Base-by-base conservation (phyloP, 2,797 vertebrate genomes). In the Hippocampus kuda region DNA sequence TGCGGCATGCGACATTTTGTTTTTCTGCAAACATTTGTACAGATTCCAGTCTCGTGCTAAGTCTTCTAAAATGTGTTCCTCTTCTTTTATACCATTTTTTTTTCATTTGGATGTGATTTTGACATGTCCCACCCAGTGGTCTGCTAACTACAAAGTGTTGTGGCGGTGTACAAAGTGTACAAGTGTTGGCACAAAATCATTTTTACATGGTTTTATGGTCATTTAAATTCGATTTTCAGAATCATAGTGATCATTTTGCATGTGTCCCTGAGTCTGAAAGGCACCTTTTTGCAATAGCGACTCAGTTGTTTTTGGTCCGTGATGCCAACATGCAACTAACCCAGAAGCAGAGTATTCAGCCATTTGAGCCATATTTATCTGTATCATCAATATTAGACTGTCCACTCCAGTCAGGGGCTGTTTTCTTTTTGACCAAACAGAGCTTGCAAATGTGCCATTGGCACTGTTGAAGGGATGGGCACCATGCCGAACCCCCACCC, bases 391-490 rank as follows among this genome's bases (percentile, higher is more conserved):
- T 68, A 72, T 72, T 68, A 78, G 64, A 75, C 70, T 68, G 71
- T 66, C 67, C n/a, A 66, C 26, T 27, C 13, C 72, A 65, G 75
- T 72, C 75, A 57, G 77, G 70, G 72, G 76, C 78, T 30, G 41
- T 73, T 57, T 84, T 83, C 79, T 82, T 81, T 72, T 81, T 79
- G 70, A 72, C 69, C 48, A 54, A 79, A 76, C 74, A 60, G 69
- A 73, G 77, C 83, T 72, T 71, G 69, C 82, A 79, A 82, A 81
- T 84, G 75, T 81, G 81, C 79, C 79, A 74, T 75, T 82, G 83
- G 82, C 84, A 81, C 44, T 67, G 83, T 85, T 82, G 83, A 77
- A 83, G 81, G 71, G 74, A 80, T 76, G 79, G 87, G 87, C 86
- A 70, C 80, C 49, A 65, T 72, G 87, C 88, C 88, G 89, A 60